Conservation (phyloP, 2,797 vertebrate species). For the Masticophis lateralis region DNA sequence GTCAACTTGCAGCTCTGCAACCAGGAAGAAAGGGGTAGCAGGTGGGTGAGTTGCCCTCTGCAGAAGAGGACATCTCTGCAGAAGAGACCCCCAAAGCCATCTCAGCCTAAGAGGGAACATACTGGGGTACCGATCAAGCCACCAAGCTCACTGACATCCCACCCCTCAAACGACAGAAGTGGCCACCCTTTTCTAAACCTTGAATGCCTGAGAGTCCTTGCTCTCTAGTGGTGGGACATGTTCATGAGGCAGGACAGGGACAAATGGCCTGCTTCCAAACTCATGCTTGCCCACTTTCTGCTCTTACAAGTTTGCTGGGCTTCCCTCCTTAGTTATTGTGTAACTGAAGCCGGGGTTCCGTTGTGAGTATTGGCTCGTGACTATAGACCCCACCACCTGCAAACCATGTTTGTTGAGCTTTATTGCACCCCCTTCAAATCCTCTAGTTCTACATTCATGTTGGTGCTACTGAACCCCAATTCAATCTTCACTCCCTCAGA, state of each 20-base stretch:
- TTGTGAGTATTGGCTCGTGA: too few species aligned
- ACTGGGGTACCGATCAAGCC: background rate
- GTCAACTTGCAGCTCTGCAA: constrained; percentile 18
- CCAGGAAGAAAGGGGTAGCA: background rate
- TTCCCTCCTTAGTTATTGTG: background rate
- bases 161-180: background rate
- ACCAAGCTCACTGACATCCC: background rate
- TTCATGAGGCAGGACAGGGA: background rate
- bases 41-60: background rate
- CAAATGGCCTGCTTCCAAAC: background rate
- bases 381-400: too few species aligned
- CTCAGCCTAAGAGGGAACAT: background rate
- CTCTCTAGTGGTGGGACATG: background rate
- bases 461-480: background rate
- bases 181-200: background rate
- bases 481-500: background rate
- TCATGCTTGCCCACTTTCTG: background rate
- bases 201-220: background rate
- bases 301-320: background rate
- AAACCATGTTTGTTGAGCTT: background rate
- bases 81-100: background rate
- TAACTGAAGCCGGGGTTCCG: too few species aligned
- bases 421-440: background rate
- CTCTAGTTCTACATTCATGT: background rate
- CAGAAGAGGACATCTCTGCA: background rate